Evolutionary conservation across 2,113 vertebrate genomes (phyloP).

Genomic region (Myiagra hebetior): DNA sequence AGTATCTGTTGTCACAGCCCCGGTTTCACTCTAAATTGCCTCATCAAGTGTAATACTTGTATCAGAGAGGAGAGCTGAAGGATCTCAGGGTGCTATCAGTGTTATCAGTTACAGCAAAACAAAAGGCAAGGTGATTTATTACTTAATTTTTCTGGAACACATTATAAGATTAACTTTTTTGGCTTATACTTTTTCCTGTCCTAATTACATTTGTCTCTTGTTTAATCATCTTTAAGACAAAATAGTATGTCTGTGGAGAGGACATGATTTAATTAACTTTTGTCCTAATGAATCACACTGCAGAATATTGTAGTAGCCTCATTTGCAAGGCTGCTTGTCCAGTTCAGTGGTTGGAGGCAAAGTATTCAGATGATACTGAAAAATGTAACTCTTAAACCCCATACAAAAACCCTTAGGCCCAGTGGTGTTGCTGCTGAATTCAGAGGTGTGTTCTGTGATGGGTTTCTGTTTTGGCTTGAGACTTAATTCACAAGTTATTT

Average conservation of each 20-base stretch:
- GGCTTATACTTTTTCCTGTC: not conserved
- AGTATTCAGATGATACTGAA: not conserved
- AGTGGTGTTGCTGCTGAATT: not conserved
- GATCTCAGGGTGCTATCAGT: not conserved
- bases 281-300: slow-evolving; percentile 37
- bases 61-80: not conserved
- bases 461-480: not conserved
- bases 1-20: not conserved
- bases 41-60: not conserved
- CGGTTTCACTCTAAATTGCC: not conserved
- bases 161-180: not conserved
- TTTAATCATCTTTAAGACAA: not conserved
- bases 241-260: not conserved
- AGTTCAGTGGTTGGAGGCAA: not conserved
- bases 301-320: not conserved
- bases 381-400: not conserved
- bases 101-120: not conserved
- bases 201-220: slow-evolving; percentile 7
- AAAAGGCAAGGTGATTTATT: not conserved
- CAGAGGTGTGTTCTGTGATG: not conserved
- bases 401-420: not conserved
- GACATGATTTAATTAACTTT: slow-evolving; percentile 71
- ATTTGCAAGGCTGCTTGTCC: not conserved
- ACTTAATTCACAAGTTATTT: not conserved
- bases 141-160: not conserved